Percentiles rank a stretch among this genome's conserved stretches.
phyloP scores from a whole-genome alignment of 2,113 vertebrate species.

The Pomatostomus ruficeps region DNA sequence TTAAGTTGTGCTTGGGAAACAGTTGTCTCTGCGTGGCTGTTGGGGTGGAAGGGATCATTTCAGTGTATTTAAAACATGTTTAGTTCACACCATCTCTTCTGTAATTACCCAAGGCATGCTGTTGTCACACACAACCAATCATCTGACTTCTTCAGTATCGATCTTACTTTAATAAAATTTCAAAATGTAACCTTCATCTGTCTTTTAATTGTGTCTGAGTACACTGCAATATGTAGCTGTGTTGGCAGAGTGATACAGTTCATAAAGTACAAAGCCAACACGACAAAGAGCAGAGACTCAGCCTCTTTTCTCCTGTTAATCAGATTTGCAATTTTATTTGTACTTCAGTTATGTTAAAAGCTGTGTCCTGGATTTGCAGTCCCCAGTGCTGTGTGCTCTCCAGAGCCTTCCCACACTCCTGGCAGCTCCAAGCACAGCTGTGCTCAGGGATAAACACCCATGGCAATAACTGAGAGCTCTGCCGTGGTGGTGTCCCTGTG shows the following conservation, averaged over 20 bases:
- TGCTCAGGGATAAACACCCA: neutral
- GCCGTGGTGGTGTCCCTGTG: neutral
- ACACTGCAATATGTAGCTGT: neutral
- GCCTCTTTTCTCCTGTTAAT: neutral
- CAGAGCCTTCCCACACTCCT: neutral
- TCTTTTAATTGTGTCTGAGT: neutral
- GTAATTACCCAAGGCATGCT: neutral
- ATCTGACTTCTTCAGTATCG: neutral
- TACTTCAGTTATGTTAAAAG: neutral
- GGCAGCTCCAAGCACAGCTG: neutral
- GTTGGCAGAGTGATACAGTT: neutral
- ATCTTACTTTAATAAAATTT: conserved; percentile 37
- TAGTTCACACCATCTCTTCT: neutral
- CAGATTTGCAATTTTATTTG: neutral
- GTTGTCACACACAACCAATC: neutral
- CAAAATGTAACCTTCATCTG: neutral
- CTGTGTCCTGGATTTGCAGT: neutral
- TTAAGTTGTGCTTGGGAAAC: conserved; percentile 54
- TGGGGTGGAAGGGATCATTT: neutral
- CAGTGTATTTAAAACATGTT: neutral
- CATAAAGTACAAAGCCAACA: neutral
- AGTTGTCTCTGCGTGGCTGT: neutral
- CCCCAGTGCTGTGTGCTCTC: neutral
- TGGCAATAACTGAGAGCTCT: neutral
- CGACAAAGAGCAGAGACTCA: neutral